phyloP scores from a whole-genome alignment of 2,888 invertebrate genomes.

The Apamea monoglypha region DNA sequence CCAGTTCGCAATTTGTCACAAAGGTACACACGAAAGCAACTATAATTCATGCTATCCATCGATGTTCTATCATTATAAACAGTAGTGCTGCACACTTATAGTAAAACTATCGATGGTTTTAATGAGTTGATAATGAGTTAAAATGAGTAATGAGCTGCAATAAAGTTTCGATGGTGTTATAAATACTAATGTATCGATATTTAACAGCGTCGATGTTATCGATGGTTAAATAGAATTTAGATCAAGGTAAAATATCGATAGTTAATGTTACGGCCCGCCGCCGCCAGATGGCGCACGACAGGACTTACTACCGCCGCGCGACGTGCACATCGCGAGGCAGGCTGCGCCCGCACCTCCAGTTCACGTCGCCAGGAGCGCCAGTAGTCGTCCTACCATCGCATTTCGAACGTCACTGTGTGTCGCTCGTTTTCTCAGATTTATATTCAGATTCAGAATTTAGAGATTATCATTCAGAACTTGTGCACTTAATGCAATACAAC shows the following conservation, averaged over 20 bases:
- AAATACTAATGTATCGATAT: not conserved
- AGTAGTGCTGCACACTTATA: conserved; percentile 1
- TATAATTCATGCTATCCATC: conserved; percentile 36
- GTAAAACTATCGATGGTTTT: conserved; percentile 12
- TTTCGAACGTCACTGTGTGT: no score
- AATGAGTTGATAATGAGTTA: not conserved
- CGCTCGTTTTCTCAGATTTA: not conserved
- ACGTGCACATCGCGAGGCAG: no score
- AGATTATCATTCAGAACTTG: no score
- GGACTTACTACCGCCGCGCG: not conserved
- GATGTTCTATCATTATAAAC: conserved; percentile 16
- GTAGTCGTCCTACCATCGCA: not conserved
- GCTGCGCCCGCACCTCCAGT: not conserved
- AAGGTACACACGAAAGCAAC: conserved; percentile 40
- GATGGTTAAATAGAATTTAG: not conserved
- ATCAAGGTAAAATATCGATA: not conserved
- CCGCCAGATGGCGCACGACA: not conserved
- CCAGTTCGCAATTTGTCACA: conserved; percentile 52
- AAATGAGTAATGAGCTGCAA: not conserved
- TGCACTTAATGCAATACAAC: no score
- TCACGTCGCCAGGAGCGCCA: not conserved
- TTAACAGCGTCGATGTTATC: not conserved
- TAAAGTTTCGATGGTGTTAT: not conserved
- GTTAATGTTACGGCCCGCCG: not conserved
- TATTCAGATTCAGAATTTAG: not conserved